Evolutionary conservation across 1,140 invertebrate species (phyloP).

Genomic region (Zaprionus lachaisei): DNA sequence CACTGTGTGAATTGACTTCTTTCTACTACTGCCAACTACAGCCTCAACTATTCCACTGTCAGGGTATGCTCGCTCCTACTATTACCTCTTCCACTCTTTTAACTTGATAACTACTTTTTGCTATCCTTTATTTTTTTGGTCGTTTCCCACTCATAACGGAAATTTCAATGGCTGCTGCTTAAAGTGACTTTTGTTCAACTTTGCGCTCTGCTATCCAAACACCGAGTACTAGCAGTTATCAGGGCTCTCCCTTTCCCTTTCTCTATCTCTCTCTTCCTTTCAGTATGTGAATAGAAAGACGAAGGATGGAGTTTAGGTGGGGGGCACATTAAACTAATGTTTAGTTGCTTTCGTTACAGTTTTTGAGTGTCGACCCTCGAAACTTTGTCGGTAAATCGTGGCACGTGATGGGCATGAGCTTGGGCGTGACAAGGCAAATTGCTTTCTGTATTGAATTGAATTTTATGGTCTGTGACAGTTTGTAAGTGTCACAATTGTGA

Average conservation of each 20-base stretch:
- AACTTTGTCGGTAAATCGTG: slow-evolving; percentile 81
- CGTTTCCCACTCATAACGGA: slow-evolving; percentile 67
- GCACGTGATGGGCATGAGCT: slow-evolving; percentile 70
- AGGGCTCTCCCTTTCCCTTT: slow-evolving; percentile 27
- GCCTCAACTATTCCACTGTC: background rate
- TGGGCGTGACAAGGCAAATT: slow-evolving; percentile 70
- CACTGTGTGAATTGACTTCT: background rate
- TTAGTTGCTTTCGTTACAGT: slow-evolving; percentile 78
- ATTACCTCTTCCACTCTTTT: background rate
- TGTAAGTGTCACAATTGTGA: slow-evolving; percentile 49
- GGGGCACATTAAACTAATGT: slow-evolving; percentile 76
- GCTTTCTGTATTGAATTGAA: slow-evolving; percentile 74
- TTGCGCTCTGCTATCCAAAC: slow-evolving; percentile 64
- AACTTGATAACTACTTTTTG: slow-evolving; percentile 17
- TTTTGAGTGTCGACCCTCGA: slow-evolving; percentile 76
- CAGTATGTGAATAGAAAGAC: background rate
- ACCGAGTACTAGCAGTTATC: slow-evolving; percentile 71
- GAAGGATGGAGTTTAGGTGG: background rate
- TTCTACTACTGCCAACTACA: too few species aligned
- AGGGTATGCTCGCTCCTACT: slow-evolving; percentile 6
- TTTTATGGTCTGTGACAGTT: slow-evolving; percentile 79
- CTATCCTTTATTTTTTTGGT: slow-evolving; percentile 49
- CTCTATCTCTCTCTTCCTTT: background rate
- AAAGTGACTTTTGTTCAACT: slow-evolving; percentile 82
- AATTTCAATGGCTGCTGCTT: slow-evolving; percentile 76